Percentiles rank a stretch among this genome's conserved stretches.
phyloP scores from a whole-genome alignment of 2,888 invertebrate genomes.

The Agonopterix alstromeriana region DNA sequence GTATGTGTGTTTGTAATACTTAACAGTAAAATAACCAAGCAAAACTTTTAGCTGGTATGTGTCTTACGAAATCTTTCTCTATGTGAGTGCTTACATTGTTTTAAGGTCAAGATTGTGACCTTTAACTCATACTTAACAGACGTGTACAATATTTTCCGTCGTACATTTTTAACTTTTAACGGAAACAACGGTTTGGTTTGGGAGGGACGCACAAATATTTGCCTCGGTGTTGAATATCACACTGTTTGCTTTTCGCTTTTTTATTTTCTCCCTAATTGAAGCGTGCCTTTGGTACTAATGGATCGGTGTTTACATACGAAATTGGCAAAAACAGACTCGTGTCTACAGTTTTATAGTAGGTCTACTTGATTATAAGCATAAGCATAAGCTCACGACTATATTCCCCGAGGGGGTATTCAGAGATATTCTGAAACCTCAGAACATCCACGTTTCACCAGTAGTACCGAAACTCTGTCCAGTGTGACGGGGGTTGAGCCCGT shows the following conservation, averaged over 20 bases:
- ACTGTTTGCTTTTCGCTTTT: constrained; percentile 17
- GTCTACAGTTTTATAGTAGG: not conserved
- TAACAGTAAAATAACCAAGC: too few species aligned
- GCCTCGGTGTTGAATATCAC: constrained; percentile 21
- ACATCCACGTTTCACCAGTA: too few species aligned
- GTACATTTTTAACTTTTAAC: constrained; percentile 18
- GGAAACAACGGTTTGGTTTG: constrained; percentile 17
- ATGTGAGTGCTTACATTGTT: not conserved
- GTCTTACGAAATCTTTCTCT: too few species aligned
- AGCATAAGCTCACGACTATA: too few species aligned
- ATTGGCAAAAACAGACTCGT: constrained; percentile 5
- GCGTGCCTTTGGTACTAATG: constrained; percentile 8
- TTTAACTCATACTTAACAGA: constrained; percentile 11
- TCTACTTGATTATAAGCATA: too few species aligned
- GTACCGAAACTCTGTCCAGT: too few species aligned
- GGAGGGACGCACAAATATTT: constrained; percentile 35
- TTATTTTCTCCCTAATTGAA: constrained; percentile 13
- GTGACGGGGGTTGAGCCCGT: too few species aligned
- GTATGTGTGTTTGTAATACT: too few species aligned
- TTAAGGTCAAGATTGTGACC: constrained; percentile 9
- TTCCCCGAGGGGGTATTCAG: too few species aligned
- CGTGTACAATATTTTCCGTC: constrained; percentile 17
- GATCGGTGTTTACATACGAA: constrained; percentile 4
- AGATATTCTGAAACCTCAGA: too few species aligned
- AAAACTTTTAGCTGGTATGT: too few species aligned